phyloP scores from a whole-genome alignment of 2,113 vertebrate genomes.

The Polypterus bichir region DNA sequence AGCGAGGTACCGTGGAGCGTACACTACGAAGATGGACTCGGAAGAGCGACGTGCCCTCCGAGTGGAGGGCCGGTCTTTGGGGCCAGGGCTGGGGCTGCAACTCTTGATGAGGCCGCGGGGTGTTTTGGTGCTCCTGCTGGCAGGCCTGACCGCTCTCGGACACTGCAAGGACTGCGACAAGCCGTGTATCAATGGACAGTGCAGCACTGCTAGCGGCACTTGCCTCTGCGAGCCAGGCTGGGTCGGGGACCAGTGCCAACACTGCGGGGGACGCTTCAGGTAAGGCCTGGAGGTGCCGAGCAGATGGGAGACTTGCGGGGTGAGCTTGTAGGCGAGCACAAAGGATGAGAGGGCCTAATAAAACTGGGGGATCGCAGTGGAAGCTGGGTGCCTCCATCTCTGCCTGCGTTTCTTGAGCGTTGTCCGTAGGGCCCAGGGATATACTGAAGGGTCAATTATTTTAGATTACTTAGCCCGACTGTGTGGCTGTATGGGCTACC shows the following conservation, averaged over 20 bases:
- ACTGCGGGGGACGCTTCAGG: slow-evolving; percentile 93
- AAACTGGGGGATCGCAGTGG: too few species aligned
- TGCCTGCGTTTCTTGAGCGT: too few species aligned
- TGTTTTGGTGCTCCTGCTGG: slow-evolving; percentile 26
- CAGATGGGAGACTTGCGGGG: neutral
- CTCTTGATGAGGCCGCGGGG: slow-evolving; percentile 33
- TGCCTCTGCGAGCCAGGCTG: slow-evolving; percentile 79
- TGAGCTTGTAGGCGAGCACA: too few species aligned
- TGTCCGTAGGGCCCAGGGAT: too few species aligned
- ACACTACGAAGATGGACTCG: slow-evolving; percentile 29
- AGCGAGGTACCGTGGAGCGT: too few species aligned
- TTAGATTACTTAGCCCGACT: too few species aligned
- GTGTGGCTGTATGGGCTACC: too few species aligned
- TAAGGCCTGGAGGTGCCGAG: slow-evolving; percentile 29
- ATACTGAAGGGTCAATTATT: too few species aligned
- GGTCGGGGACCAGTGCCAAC: slow-evolving; percentile 93
- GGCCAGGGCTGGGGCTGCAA: slow-evolving; percentile 25
- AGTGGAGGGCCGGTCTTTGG: slow-evolving; percentile 34
- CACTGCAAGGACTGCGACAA: slow-evolving; percentile 82
- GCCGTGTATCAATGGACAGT: slow-evolving; percentile 77
- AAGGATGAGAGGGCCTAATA: too few species aligned
- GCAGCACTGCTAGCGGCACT: slow-evolving; percentile 60
- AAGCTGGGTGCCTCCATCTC: too few species aligned
- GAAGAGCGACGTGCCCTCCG: slow-evolving; percentile 41
- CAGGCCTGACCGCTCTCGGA: slow-evolving; percentile 36